A percentile compares a stretch with the other conserved stretches of the same genome.
These are phyloP conservation scores for Rhinichthys klamathensis DNA, from an alignment of 2,113 vertebrate species.

Conservation along the genomic window DNA sequence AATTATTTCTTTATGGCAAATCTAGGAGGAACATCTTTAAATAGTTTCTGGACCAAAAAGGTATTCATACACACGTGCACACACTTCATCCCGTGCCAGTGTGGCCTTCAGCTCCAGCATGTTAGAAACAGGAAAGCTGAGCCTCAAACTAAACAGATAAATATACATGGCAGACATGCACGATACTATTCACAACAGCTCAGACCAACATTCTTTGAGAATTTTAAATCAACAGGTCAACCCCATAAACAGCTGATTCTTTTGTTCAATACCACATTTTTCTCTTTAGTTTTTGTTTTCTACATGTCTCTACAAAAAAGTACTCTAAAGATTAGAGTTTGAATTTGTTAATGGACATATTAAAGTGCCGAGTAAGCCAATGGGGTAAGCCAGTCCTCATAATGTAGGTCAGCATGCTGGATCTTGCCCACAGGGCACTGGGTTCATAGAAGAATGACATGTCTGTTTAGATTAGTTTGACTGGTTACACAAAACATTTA, in stretches of 20 bases:
- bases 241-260: conserved; percentile 8
- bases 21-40: neutral
- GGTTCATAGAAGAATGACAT: neutral
- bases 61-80: neutral
- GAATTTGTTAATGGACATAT: neutral
- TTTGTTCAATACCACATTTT: neutral
- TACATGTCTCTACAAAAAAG: neutral
- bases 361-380: neutral
- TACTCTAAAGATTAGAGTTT: neutral
- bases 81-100: neutral
- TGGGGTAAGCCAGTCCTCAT: neutral
- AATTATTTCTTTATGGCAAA: neutral
- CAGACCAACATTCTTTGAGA: conserved; percentile 26
- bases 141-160: conserved; percentile 29
- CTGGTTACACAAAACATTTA: neutral
- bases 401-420: neutral
- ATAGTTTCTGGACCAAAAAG: neutral
- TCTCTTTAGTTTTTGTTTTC: neutral
- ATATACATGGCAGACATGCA: conserved; percentile 49
- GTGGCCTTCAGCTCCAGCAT: neutral
- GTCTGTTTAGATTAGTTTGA: neutral
- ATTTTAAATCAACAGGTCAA: conserved; percentile 38
- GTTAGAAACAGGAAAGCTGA: conserved; percentile 35
- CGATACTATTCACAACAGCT: conserved; percentile 42
- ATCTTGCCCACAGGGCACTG: conserved; percentile 3